Percentiles rank a stretch among this genome's conserved stretches.
Evolutionary conservation across 2,888 invertebrate genomes (phyloP).

Genomic region (Ethmia dodecea): DNA sequence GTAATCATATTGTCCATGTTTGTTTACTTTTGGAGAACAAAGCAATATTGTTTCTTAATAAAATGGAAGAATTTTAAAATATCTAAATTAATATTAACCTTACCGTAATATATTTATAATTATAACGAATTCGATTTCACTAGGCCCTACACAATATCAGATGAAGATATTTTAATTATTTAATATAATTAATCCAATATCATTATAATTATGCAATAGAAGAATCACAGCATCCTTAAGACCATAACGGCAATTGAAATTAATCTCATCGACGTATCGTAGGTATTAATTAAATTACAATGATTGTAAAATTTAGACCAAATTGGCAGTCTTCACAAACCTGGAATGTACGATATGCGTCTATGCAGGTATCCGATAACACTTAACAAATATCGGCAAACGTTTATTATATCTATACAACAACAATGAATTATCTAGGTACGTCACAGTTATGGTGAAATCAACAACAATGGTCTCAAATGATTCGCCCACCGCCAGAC

Average conservation of each 20-base stretch:
- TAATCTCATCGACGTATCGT: slow-evolving; percentile 72
- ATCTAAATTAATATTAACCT: slow-evolving; percentile 63
- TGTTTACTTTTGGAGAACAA: slow-evolving; percentile 52
- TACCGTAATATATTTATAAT: slow-evolving; percentile 54
- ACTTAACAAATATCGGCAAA: slow-evolving; percentile 69
- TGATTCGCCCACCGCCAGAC: slow-evolving; percentile 19
- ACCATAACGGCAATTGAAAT: slow-evolving; percentile 74
- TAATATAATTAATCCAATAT: slow-evolving; percentile 55
- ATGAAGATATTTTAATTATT: slow-evolving; percentile 52
- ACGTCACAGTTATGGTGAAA: slow-evolving; percentile 48
- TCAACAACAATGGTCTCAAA: slow-evolving; percentile 48
- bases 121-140: slow-evolving; percentile 73
- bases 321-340: slow-evolving; percentile 77
- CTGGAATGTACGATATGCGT: slow-evolving; percentile 78
- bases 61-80: slow-evolving; percentile 69
- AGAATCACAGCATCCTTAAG: slow-evolving; percentile 77
- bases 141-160: slow-evolving; percentile 72
- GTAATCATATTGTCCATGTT: slow-evolving; percentile 68
- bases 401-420: slow-evolving; percentile 63
- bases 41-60: slow-evolving; percentile 54
- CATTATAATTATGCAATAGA: slow-evolving; percentile 74
- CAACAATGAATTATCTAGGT: slow-evolving; percentile 66
- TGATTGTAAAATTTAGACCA: slow-evolving; percentile 77
- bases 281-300: slow-evolving; percentile 64
- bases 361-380: slow-evolving; percentile 75